phyloP scores from a whole-genome alignment of 2,113 vertebrate genomes.

The Reinhardtius hippoglossoides region DNA sequence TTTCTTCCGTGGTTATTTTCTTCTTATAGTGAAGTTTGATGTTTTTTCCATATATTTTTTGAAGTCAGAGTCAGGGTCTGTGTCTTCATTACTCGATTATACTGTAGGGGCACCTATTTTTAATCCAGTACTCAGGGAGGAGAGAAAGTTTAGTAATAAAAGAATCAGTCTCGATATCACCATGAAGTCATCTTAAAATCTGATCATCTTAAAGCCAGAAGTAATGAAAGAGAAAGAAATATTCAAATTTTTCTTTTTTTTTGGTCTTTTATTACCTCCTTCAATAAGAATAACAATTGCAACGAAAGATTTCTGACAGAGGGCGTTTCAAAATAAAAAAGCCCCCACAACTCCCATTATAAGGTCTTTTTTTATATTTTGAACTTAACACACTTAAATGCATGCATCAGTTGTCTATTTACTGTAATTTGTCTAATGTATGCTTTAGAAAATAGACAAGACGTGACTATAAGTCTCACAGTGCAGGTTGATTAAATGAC shows the following conservation, averaged over 20 bases:
- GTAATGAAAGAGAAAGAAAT: constrained; percentile 29
- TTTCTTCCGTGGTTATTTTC: too few relatives aligned
- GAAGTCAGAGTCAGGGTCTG: not conserved
- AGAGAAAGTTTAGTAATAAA: constrained; percentile 26
- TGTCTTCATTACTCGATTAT: constrained; percentile 58
- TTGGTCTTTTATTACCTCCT: constrained; percentile 13
- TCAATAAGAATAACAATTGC: not conserved
- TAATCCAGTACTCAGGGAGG: constrained; percentile 25
- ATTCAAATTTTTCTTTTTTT: not conserved
- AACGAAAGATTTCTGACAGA: not conserved
- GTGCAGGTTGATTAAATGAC: not conserved
- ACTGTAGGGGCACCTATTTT: constrained; percentile 42
- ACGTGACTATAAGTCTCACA: not conserved
- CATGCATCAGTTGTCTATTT: too few relatives aligned
- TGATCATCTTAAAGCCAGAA: constrained; percentile 34
- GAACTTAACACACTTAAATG: too few relatives aligned
- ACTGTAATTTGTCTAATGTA: too few relatives aligned
- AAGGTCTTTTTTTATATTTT: too few relatives aligned
- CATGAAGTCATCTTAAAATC: constrained; percentile 44
- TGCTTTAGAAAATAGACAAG: too few relatives aligned
- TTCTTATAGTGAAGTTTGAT: too few relatives aligned
- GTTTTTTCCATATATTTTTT: too few relatives aligned
- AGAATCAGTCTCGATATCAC: constrained; percentile 29
- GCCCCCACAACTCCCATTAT: too few relatives aligned
- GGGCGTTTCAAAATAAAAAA: not conserved